Percentiles rank a stretch among this genome's conserved stretches.
phyloP scores from a whole-genome alignment of 2,797 vertebrate genomes.

The Furcifer pardalis region DNA sequence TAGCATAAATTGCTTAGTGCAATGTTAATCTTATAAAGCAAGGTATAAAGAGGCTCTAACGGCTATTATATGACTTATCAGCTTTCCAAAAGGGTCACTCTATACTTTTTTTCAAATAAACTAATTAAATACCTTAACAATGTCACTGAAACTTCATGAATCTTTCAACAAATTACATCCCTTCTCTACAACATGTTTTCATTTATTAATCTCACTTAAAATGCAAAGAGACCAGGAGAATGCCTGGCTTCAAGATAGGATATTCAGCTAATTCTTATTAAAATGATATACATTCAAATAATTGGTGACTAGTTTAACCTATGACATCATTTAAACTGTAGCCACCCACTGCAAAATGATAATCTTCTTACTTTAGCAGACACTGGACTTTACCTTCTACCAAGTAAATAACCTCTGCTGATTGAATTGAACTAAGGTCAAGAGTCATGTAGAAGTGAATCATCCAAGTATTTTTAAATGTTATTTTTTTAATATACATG shows the following conservation, averaged over 20 bases:
- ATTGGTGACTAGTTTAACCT: conserved; percentile 72
- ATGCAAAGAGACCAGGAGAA: conserved; percentile 83
- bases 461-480: neutral
- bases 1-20: conserved; percentile 93
- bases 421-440: conserved; percentile 5
- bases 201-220: conserved; percentile 92
- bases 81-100: conserved; percentile 82
- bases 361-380: conserved; percentile 76
- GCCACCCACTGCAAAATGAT: conserved; percentile 67
- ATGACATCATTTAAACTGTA: conserved; percentile 71
- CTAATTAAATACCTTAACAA: conserved; percentile 86
- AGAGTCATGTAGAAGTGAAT: neutral
- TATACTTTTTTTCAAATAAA: conserved; percentile 76
- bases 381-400: conserved; percentile 26
- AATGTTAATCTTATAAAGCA: conserved; percentile 90
- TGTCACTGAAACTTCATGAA: conserved; percentile 81
- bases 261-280: conserved; percentile 76
- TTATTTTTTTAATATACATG: too few species aligned
- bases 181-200: conserved; percentile 80
- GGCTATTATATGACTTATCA: conserved; percentile 84
- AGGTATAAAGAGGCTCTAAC: conserved; percentile 85
- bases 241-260: conserved; percentile 75
- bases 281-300: conserved; percentile 70
- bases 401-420: neutral
- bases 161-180: conserved; percentile 80